phyloP scores from a whole-genome alignment of 2,113 vertebrate genomes.

The Psilopogon haemacephalus region DNA sequence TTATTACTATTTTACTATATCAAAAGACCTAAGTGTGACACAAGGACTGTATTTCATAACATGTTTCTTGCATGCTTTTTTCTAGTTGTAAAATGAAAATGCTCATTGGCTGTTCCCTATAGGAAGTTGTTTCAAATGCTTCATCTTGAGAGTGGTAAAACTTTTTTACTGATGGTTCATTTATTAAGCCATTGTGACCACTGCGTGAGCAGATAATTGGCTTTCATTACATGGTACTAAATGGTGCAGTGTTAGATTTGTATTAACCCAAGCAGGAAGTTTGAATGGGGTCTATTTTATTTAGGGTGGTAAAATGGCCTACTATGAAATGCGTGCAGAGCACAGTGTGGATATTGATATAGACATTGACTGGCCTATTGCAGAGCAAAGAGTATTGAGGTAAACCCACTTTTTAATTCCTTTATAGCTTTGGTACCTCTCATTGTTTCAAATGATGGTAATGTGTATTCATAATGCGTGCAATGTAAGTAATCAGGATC shows the following conservation, averaged over 20 bases:
- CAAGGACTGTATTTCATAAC: background rate
- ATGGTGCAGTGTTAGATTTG: background rate
- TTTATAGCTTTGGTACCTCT: background rate
- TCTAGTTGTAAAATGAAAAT: background rate
- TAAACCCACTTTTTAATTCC: constrained; percentile 48
- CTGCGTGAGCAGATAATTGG: background rate
- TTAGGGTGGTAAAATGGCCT: constrained; percentile 87
- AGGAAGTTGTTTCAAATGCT: background rate
- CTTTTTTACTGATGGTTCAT: background rate
- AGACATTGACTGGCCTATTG: constrained; percentile 97
- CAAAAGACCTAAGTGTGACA: background rate
- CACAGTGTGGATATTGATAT: constrained; percentile 95
- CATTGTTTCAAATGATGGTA: background rate
- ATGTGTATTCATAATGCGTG: background rate
- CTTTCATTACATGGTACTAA: background rate
- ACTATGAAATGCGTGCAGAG: constrained; percentile 92
- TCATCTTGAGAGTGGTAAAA: background rate
- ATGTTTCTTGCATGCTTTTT: background rate
- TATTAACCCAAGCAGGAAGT: background rate
- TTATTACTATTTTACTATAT: background rate
- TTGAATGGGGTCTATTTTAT: background rate
- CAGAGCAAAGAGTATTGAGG: constrained; percentile 93
- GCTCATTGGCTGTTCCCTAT: background rate
- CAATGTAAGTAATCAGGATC: background rate
- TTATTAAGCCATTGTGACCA: background rate